Evolutionary conservation across 2,888 invertebrate species (phyloP), one percentile per base, ranked within the genome.

Genomic region (Iselma pallidipennis): DNA sequence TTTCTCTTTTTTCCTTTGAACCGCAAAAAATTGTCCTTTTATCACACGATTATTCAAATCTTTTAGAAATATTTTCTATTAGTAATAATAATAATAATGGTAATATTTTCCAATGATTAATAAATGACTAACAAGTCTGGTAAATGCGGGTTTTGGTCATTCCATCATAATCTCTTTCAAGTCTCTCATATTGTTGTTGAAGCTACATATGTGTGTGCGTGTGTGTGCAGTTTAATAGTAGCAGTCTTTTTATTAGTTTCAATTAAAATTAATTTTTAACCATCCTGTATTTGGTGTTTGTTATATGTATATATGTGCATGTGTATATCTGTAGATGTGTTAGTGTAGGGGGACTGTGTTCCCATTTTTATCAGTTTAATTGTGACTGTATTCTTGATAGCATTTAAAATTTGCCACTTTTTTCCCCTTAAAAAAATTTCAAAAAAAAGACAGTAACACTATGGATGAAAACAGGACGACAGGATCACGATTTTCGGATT

Each of bases 211-310:
- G n/a, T 42, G 12, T 6, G 16, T 49, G 5, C 53, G 21, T 51
- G 37, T 55, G 33, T 21, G 55, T 49, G 65, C 57, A 55, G 61
- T 61, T 64, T 49, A 33, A 33, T 33, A 23, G 51, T 29, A 21
- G 49, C 49, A 26, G 57, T 56, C 57, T 69, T 70, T 71, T 73
- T 71, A 79, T 80, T 80, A 76, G 71, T 68, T 71, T 73, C 76
- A 79, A 80, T 80, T 80, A 79, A 79, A 75, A 76, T 74, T 79
- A 80, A 80, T 80, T 80, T 79, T 78, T 73, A 76, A 78, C 79
- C 79, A 80, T 80, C 80, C 80, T 80, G 80, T 74, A 59, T 64
- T 4, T 37, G 31, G 14, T 12, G 16, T 14, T 37, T 14, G 14
- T 37, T 37, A 37, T 29, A 29, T 29, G 10, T 2, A 29, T 12